phyloP scores from a whole-genome alignment of 2,888 invertebrate species.

The Tinea pellionella region DNA sequence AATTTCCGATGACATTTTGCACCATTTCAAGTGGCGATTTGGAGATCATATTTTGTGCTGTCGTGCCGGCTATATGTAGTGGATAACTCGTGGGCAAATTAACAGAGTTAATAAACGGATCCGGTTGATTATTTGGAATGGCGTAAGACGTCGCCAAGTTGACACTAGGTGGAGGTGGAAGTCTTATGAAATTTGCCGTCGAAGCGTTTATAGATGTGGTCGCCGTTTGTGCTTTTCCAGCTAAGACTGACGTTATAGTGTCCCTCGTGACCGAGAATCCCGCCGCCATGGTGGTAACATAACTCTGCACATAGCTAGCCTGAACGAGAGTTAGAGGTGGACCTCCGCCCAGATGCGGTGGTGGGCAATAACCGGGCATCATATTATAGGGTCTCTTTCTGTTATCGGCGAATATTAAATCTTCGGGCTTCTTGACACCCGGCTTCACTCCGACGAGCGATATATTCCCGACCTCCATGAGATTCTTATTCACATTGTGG shows the following conservation, averaged over 20 bases:
- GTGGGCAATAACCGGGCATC: constrained; percentile 62
- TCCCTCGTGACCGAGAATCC: constrained; percentile 83
- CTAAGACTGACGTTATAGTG: constrained; percentile 83
- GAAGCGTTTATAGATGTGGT: constrained; percentile 80
- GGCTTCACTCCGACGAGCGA: constrained; percentile 61
- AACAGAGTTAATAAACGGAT: constrained; percentile 58
- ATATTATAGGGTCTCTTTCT: constrained; percentile 40
- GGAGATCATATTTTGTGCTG: constrained; percentile 62
- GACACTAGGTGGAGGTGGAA: constrained; percentile 50
- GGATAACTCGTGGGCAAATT: constrained; percentile 58
- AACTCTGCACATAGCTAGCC: constrained; percentile 54
- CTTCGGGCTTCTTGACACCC: constrained; percentile 35
- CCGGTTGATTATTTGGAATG: constrained; percentile 58
- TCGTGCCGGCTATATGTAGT: constrained; percentile 57
- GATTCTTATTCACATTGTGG: constrained; percentile 60
- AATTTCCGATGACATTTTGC: constrained; percentile 78
- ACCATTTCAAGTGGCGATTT: constrained; percentile 81
- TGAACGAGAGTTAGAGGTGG: constrained; percentile 54
- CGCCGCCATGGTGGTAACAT: constrained; percentile 71
- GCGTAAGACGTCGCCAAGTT: constrained; percentile 54
- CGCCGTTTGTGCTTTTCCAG: constrained; percentile 80
- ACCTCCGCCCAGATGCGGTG: constrained; percentile 57
- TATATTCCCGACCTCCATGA: constrained; percentile 65
- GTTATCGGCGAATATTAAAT: constrained; percentile 36
- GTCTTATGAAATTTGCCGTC: constrained; percentile 52